Evolutionary conservation across 2,888 invertebrate species (phyloP), one percentile per base, ranked within the genome.

Genomic region (Epistrophe grossulariae): DNA sequence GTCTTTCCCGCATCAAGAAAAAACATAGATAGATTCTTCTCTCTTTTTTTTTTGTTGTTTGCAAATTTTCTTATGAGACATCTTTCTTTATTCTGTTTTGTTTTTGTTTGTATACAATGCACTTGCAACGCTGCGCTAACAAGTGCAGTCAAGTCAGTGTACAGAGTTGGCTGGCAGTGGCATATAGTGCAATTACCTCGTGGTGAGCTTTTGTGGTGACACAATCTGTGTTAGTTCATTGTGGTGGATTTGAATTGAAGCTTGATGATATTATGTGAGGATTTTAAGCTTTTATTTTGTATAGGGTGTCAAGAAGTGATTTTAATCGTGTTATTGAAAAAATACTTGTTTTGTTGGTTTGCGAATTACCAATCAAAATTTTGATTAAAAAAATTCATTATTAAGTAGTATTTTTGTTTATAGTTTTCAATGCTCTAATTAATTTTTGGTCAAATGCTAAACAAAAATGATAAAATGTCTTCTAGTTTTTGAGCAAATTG

Each of bases 131-230:
- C 19, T 66, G 31, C 35, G 48, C 35, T 68, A 38, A 50, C 68
- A 38, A 38, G 50, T 68, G 66, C 24, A 24, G 24, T 24, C 48
- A 48, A 24, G 24, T 24, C 48, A 48, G n/a, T 48, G 45, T 35
- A 66, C 11, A 13, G n/a, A n/a, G 31, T 31, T 48, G 66, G 48
- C 64, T 48, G 66, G 48, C 64, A 43, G 11, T 6, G 4, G 13
- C 24, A 1, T 31, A 28, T 13, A 66, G 66, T 66, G 68, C 68
- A 68, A 15, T 50, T 68, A 68, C 68, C 68, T 35, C 68, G 50
- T 50, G 68, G 68, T 35, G 68, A 68, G 68, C 50, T 68, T 68
- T 50, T 11, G 50, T 64, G 28, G 15, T 45, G 45, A n/a, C 19
- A 64, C 11, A 50, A 50, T 50, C 35, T 35, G 2, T 59, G n/a